Conservation (phyloP, 2,113 vertebrate species). For the Lethenteron reissneri region DNA sequence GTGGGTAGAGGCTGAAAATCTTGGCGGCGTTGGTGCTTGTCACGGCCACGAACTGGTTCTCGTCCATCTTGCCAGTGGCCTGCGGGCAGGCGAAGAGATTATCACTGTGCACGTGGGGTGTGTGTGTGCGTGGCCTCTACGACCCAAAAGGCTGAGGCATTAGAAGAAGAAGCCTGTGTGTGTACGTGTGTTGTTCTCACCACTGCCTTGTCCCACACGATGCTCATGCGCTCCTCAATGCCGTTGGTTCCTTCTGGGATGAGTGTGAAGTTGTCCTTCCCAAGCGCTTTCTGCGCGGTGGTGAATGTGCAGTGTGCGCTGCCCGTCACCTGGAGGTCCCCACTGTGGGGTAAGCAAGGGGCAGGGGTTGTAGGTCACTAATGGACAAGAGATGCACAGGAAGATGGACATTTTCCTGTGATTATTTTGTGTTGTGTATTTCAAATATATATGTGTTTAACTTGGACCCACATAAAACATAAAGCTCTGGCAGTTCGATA, state of each 20-base stretch:
- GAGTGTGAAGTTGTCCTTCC: conserved; percentile 92
- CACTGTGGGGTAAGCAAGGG: conserved; percentile 23
- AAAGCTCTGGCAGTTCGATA: too few relatives aligned
- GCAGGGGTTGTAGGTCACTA: too few relatives aligned
- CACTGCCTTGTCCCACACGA: conserved; percentile 98
- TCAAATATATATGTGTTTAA: too few relatives aligned
- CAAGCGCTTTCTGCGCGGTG: conserved; percentile 83
- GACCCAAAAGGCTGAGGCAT: too few relatives aligned
- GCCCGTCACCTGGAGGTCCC: conserved; percentile 69
- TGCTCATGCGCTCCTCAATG: conserved; percentile 70
- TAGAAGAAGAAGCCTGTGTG: too few relatives aligned
- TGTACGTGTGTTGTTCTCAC: conserved; percentile 25
- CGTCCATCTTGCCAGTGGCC: conserved; percentile 95
- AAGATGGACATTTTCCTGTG: too few relatives aligned
- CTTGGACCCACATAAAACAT: too few relatives aligned
- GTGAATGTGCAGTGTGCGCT: conserved; percentile 92
- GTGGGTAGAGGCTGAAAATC: conserved; percentile 87
- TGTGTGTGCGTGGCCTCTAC: too few relatives aligned
- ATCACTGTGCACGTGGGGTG: not conserved
- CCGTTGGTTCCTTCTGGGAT: conserved; percentile 90
- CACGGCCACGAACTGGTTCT: conserved; percentile 91
- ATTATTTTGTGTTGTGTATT: too few relatives aligned
- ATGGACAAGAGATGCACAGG: too few relatives aligned
- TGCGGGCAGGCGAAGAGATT: conserved; percentile 16
- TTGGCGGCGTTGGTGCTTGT: conserved; percentile 95